Percentiles rank a stretch among this genome's conserved stretches.
Evolutionary conservation across 2,888 invertebrate genomes (phyloP).

Genomic region (Lasioglossum calceatum): DNA sequence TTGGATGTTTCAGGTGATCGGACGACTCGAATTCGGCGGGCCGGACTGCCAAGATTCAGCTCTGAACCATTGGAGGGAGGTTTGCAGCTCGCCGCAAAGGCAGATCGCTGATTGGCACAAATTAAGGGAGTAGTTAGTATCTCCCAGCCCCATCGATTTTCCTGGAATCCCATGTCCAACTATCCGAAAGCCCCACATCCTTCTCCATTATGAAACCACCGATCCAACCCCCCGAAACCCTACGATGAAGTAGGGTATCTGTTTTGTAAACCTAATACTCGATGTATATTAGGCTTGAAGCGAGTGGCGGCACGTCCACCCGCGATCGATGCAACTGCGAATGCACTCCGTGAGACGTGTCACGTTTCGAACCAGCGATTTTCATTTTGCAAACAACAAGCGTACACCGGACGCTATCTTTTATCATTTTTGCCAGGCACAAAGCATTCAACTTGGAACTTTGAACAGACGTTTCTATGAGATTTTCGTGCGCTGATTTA

Average conservation of each 20-base stretch:
- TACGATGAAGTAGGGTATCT: constrained; percentile 64
- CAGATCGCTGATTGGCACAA: constrained; percentile 99
- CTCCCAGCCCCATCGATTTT: constrained; percentile 54
- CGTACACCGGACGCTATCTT: not conserved
- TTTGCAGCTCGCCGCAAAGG: constrained; percentile 97
- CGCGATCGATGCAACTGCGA: constrained; percentile 62
- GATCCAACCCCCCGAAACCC: constrained; percentile 59
- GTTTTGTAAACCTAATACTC: constrained; percentile 79
- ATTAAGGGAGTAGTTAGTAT: constrained; percentile 91
- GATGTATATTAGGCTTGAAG: constrained; percentile 77
- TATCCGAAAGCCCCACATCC: constrained; percentile 61
- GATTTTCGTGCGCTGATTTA: not conserved
- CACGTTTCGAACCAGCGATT: constrained; percentile 14
- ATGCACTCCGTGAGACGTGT: constrained; percentile 17
- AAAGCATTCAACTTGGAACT: not conserved
- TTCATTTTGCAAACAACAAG: not conserved
- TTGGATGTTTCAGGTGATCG: constrained; percentile 91
- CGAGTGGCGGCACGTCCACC: constrained; percentile 63
- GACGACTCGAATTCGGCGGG: constrained; percentile 96
- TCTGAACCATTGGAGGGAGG: constrained; percentile 98
- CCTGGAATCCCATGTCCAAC: constrained; percentile 66
- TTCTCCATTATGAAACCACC: constrained; percentile 58
- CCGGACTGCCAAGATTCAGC: constrained; percentile 92
- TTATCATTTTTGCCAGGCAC: not conserved
- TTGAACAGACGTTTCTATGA: not conserved